Percentiles rank a stretch among this genome's conserved stretches.
phyloP scores from a whole-genome alignment of 2,113 vertebrate genomes.

The Andinoacara biseriatus region DNA sequence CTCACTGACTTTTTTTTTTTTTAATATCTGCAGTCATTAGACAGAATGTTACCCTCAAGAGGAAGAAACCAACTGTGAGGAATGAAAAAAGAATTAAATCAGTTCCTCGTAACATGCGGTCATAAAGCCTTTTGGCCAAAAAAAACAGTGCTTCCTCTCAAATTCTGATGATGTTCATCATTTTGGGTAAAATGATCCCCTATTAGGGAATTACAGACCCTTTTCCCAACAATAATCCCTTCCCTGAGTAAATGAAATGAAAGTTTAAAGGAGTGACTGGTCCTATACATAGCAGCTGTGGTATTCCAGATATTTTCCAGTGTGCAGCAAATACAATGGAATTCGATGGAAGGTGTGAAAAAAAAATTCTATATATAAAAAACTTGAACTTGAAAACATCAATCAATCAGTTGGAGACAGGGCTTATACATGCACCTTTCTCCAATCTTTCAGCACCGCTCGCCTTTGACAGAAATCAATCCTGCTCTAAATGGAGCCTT shows the following conservation, averaged over 20 bases:
- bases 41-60: conserved; percentile 40
- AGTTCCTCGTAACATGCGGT: neutral
- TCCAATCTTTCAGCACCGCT: conserved; percentile 17
- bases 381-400: neutral
- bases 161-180: neutral
- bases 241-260: neutral
- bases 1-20: neutral
- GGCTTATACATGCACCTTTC: neutral
- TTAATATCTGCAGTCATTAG: conserved; percentile 36
- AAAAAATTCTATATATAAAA: too few relatives aligned
- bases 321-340: neutral
- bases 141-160: neutral
- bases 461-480: conserved; percentile 48
- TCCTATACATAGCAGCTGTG: neutral
- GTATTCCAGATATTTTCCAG: too few relatives aligned
- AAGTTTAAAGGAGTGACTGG: neutral
- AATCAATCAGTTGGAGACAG: conserved; percentile 34
- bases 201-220: neutral
- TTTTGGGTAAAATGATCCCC: neutral
- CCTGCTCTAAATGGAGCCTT: conserved; percentile 40
- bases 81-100: conserved; percentile 33
- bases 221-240: neutral
- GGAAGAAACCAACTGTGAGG: conserved; percentile 33
- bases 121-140: conserved; percentile 26
- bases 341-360: too few relatives aligned